Evolutionary conservation across 2,113 vertebrate species (phyloP), one percentile per base, ranked within the genome.

Genomic region (Choloepus hoffmanni): DNA sequence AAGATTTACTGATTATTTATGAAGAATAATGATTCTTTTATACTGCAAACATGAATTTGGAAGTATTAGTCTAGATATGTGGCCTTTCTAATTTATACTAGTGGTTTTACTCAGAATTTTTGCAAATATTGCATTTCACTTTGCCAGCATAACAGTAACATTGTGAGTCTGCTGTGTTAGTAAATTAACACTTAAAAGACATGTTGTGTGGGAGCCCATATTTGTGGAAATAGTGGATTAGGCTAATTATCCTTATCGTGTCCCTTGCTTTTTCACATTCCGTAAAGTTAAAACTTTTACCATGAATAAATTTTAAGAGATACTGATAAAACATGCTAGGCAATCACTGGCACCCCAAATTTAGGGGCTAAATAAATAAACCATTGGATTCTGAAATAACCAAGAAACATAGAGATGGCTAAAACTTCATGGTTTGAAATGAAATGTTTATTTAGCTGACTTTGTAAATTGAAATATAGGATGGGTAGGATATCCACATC

Each of bases 141-240:
- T 95, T 93, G 68, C 70, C 50, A 93, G 24, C 74, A 15, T 4
- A 67, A 70, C 15, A 94, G 58, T 40, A 53, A 72, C 15, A 43
- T 2, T 8, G 28, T 77, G 6, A 4, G 7, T 62, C 28, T 93
- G 50, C 23, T 55, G 14, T 73, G 43, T 88, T 74, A 28, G 50
- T 84, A 95, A 92, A 83, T 93, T 85, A 94, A 85, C 28, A 68
- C 60, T 94, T 90, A 53, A 92, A 82, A 76, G 43, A 96, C 93
- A 85, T 90, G 82, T 81, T 85, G 91, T 68, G 30, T 24, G 28
- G 62, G 95, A 79, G 48, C 40, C 48, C 36, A 13, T 82, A 82
- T 95, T 86, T 94, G 89, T 92, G 28, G 62, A 95, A 95, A 89
- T 86, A 77, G 45, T 53, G 40, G 53, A 77, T 85, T 78, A 93